A percentile compares a stretch with the other conserved stretches of the same genome.
These are phyloP conservation scores for Ctenochaetus hawaiiensis DNA, from an alignment of 2,797 vertebrate species.

Conservation along the genomic window DNA sequence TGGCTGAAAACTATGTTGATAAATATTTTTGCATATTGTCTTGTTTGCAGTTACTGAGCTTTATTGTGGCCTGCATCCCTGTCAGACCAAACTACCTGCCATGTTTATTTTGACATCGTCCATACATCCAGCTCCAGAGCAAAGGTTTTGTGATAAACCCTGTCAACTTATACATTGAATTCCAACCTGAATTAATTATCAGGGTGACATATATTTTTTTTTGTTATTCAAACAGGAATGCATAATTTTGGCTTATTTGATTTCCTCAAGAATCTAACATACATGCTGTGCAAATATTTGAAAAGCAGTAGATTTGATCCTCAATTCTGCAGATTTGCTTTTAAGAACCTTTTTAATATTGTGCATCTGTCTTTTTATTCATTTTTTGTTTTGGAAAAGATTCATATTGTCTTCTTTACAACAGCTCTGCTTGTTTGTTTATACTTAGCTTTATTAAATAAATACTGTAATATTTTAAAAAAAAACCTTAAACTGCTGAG, in stretches of 20 bases:
- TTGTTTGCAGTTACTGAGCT: conserved; percentile 43
- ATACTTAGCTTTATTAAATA: background rate
- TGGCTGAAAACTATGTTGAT: conserved; percentile 48
- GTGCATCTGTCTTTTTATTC: no score
- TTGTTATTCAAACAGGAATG: background rate
- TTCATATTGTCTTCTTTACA: conserved; percentile 8
- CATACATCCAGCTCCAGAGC: conserved; percentile 3
- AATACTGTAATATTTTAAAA: background rate
- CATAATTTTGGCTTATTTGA: background rate
- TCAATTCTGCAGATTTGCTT: background rate
- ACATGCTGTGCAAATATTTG: background rate
- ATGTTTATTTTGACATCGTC: conserved; percentile 22
- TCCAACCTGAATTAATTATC: conserved; percentile 19
- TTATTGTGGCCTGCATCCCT: conserved; percentile 16
- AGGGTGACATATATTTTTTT: conserved; percentile 4
- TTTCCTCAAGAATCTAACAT: background rate
- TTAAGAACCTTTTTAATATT: conserved; percentile 5
- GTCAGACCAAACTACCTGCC: conserved; percentile 20
- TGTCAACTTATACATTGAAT: conserved; percentile 15
- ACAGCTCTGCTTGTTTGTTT: background rate
- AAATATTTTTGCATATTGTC: conserved; percentile 43
- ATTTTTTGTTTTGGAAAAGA: background rate
- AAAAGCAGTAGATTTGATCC: conserved; percentile 3
- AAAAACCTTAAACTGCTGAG: no score
- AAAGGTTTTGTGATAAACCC: conserved; percentile 16